These are phyloP conservation scores for Thereva unica DNA, from an alignment of 2,888 invertebrate species.

Conservation along the genomic window DNA sequence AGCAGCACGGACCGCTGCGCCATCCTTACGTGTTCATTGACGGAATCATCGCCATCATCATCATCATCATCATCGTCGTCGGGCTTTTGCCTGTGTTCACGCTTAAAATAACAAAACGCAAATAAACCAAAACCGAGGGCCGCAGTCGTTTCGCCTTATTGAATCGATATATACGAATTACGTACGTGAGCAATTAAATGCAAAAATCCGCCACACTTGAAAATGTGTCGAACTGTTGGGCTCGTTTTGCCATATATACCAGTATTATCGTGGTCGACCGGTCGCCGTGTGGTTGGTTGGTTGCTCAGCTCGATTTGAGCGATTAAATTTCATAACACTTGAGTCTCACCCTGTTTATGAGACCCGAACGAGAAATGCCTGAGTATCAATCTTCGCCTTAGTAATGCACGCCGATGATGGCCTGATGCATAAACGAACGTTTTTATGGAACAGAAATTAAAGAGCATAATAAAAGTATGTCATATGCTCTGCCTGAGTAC, in stretches of 20 bases:
- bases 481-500: too few relatives aligned
- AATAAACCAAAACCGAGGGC: too few relatives aligned
- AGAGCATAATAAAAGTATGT: too few relatives aligned
- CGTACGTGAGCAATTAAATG: too few relatives aligned
- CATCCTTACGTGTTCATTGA: background rate
- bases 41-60: background rate
- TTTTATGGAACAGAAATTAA: too few relatives aligned
- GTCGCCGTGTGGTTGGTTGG: conserved; percentile 1
- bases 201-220: too few relatives aligned
- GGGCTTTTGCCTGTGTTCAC: background rate
- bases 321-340: conserved; percentile 30
- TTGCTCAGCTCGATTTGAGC: conserved; percentile 17
- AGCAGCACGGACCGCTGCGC: background rate
- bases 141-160: too few relatives aligned
- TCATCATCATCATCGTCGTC: conserved; percentile 2
- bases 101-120: conserved; percentile 23
- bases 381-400: conserved; percentile 4
- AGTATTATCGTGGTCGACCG: background rate
- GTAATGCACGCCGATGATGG: background rate
- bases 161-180: too few relatives aligned
- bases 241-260: background rate
- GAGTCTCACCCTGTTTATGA: conserved; percentile 7
- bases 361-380: conserved; percentile 2
- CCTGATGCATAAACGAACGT: too few relatives aligned
- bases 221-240: background rate